Percentiles rank a stretch among this genome's conserved stretches.
Conservation (phyloP, 1,140 invertebrate genomes). For the Ericerus pela region DNA sequence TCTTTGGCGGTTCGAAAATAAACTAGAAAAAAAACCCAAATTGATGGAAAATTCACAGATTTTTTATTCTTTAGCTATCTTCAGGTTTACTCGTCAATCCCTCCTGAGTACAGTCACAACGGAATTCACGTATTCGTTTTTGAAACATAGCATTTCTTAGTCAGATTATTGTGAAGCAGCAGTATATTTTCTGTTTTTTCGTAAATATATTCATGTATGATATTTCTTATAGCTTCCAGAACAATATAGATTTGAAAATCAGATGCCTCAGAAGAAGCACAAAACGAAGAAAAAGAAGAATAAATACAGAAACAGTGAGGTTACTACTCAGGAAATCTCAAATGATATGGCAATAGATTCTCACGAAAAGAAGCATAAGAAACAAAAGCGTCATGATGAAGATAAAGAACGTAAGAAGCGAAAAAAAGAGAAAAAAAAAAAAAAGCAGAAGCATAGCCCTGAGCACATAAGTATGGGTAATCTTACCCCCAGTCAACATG, state of each 20-base stretch:
- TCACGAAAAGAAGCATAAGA: conserved; percentile 91
- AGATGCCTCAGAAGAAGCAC: conserved; percentile 79
- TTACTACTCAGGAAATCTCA: conserved; percentile 20
- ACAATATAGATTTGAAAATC: conserved; percentile 85
- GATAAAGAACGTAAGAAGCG: conserved; percentile 86
- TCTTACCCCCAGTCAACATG: conserved; percentile 55
- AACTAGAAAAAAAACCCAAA: no score
- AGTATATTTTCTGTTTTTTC: conserved; percentile 5
- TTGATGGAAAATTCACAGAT: no score
- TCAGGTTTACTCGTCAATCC: no score
- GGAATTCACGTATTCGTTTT: no score
- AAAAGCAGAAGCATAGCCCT: conserved; percentile 85
- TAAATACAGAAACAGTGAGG: conserved; percentile 72
- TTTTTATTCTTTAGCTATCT: no score
- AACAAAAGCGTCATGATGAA: conserved; percentile 83
- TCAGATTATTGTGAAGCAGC: neutral
- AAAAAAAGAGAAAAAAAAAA: conserved; percentile 90
- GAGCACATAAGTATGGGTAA: conserved; percentile 51
- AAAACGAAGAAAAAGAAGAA: conserved; percentile 92
- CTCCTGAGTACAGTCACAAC: no score
- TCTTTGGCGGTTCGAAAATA: no score
- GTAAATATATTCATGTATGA: conserved; percentile 15
- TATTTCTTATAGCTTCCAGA: conserved; percentile 64
- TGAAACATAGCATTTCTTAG: neutral
- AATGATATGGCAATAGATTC: conserved; percentile 50